Evolutionary conservation across 2,113 vertebrate species (phyloP), one percentile per base, ranked within the genome.

Genomic region (Lichenostomus cassidix): DNA sequence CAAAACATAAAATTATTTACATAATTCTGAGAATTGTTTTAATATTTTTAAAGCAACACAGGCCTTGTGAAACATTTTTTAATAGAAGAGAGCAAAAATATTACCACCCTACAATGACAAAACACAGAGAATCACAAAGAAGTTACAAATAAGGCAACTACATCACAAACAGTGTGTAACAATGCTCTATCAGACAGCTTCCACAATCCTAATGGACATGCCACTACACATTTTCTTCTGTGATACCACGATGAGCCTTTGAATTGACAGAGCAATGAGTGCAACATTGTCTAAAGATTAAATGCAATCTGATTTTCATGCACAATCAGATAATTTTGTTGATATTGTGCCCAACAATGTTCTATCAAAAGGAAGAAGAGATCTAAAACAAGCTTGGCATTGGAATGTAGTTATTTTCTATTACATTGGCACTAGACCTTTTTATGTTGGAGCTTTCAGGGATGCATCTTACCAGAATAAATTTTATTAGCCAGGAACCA

Each of bases 261-360:
- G 70, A 95, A 82, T 76, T 85, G 92, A 92, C 62, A 94, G 47
- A 94, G 24, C 53, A 92, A 79, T 37, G 73, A 89, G 86, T 86
- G 74, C 53, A 95, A 74, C 29, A 41, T 65, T 74, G 42, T 93
- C 71, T 91, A 76, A 89, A 91, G 82, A 67, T 62, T 63, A 88
- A 58, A 73, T 90, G 80, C 49, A 93, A 89, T 74, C 83, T 96
- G 91, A 96, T 94, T 95, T 97, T 95, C 77, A 55, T 87, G 65
- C 69, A 92, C 95, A 92, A 37, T 92, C 85, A 95, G 81, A 92
- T 95, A 5, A 83, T 68, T 93, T 83, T 83, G 83, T 52, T 89
- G 80, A 83, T 89, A 59, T 89, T 74, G 60, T 94, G 74, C 79
- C 44, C 74, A 83, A 93, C 18, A 63, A 74, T 65, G 59, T 95